phyloP scores from a whole-genome alignment of 2,797 vertebrate species.

The Echiichthys vipera region DNA sequence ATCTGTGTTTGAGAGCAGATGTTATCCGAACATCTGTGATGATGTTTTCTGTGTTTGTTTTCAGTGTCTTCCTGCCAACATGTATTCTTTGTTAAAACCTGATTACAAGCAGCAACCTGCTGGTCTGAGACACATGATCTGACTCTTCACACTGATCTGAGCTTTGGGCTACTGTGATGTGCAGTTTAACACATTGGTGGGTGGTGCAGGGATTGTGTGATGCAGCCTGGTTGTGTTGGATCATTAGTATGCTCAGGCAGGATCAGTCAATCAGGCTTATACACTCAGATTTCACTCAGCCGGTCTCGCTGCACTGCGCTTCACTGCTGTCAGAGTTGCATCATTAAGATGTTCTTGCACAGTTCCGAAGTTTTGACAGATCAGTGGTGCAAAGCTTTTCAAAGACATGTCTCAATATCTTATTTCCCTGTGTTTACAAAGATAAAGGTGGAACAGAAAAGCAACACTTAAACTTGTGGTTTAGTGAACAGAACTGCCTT shows the following conservation, averaged over 20 bases:
- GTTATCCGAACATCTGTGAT: neutral
- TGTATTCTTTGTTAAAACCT: conserved; percentile 20
- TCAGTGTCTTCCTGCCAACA: neutral
- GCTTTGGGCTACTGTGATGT: conserved; percentile 16
- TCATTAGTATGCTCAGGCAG: conserved; percentile 48
- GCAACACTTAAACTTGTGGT: neutral
- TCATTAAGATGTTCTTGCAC: conserved; percentile 42
- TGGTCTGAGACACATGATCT: neutral
- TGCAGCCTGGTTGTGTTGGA: conserved; percentile 2
- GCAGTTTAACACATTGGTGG: conserved; percentile 13
- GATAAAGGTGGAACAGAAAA: neutral
- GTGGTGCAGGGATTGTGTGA: conserved; percentile 31
- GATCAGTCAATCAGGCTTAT: conserved; percentile 48
- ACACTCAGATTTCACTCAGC: conserved; percentile 35
- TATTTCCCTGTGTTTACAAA: neutral
- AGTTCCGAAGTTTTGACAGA: conserved; percentile 12
- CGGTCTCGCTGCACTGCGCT: neutral
- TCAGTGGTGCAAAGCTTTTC: neutral
- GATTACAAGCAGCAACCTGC: neutral
- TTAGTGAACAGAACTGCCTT: neutral
- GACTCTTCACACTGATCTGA: conserved; percentile 2
- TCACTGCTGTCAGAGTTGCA: conserved; percentile 46
- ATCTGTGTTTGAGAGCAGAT: neutral
- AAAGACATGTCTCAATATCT: conserved; percentile 17
- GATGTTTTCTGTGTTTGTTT: neutral